Base-by-base conservation (phyloP, 2,888 invertebrate species). In the Lithophane leautieri region DNA sequence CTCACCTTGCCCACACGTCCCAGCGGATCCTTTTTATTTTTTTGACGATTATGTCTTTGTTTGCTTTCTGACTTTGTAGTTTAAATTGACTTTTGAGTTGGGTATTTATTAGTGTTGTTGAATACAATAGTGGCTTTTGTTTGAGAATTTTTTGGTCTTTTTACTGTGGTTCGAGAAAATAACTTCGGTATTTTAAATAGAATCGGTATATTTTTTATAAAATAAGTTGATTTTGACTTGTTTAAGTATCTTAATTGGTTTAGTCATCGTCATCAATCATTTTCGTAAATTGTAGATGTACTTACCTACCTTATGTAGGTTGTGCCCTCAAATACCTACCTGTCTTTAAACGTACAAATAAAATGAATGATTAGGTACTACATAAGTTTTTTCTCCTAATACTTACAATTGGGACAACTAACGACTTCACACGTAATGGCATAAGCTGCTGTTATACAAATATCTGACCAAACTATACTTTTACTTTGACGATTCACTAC, bases 1-100 rank as follows among this genome's bases (percentile, higher is more conserved):
- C 92, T 95, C 91, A 96, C 96, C 94, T 96, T 96, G 95, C 92
- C 93, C 92, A 94, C 92, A 93, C 96, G 96, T 95, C 95, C 95
- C 93, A 92, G 86, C 87, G 89, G 90, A 91, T 92, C 93, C 93
- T 94, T 94, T 94, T 93, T 88, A 88, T 91, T 91, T 92, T 90
- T 90, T 89, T 89, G 86, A 87, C 86, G 88, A 87, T 92, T 91
- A 91, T 91, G 90, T 89, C 89, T 91, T 90, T 90, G 89, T 90
- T 89, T 86, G 86, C 73, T 84, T 88, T 88, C 82, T 81, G 86
- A 89, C 84, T 86, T 86, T 81, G 85, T 76, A 74, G 76, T 83
- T 81, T 77, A 82, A 85, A 78, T 86, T 76, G 75, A 86, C 77
- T 83, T 73, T 79, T 74, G 70, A 78, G 76, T 81, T 79, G 74